A percentile compares a stretch with the other conserved stretches of the same genome.
These are phyloP conservation scores for Patagioenas fasciata DNA, from an alignment of 2,113 vertebrate genomes.

Conservation along the genomic window DNA sequence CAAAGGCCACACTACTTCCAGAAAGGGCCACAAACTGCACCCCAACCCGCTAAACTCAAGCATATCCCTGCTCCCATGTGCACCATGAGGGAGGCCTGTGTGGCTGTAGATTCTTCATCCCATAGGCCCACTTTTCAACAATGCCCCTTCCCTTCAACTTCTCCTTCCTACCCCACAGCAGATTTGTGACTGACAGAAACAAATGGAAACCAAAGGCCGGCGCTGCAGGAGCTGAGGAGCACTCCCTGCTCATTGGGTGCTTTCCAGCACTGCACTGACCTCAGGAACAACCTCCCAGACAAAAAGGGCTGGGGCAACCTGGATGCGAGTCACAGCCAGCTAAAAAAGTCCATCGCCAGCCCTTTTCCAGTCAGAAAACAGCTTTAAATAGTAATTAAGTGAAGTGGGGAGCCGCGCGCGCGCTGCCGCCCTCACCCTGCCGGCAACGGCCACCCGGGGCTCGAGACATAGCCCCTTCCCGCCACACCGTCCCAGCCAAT, in stretches of 20 bases:
- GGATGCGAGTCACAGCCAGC: accelerated
- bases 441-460: accelerated
- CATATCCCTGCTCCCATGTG: accelerated
- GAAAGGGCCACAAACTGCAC: not conserved
- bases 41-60: not conserved
- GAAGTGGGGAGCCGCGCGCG: accelerated
- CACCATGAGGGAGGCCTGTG: accelerated
- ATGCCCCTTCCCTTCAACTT: not conserved
- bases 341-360: accelerated
- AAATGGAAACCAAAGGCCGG: accelerated
- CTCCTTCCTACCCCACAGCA: not conserved
- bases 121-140: not conserved
- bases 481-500: not conserved
- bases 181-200: not conserved
- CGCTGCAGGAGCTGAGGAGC: accelerated
- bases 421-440: not conserved
- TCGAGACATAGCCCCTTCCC: not conserved
- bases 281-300: not conserved
- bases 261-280: not conserved
- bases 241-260: accelerated
- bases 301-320: accelerated
- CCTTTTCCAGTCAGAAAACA: not conserved
- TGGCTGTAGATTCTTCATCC: accelerated
- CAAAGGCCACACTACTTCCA: accelerated
- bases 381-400: accelerated